A percentile compares a stretch with the other conserved stretches of the same genome.
Conservation (phyloP, 1,140 invertebrate genomes). For the Telenomus remus region DNA sequence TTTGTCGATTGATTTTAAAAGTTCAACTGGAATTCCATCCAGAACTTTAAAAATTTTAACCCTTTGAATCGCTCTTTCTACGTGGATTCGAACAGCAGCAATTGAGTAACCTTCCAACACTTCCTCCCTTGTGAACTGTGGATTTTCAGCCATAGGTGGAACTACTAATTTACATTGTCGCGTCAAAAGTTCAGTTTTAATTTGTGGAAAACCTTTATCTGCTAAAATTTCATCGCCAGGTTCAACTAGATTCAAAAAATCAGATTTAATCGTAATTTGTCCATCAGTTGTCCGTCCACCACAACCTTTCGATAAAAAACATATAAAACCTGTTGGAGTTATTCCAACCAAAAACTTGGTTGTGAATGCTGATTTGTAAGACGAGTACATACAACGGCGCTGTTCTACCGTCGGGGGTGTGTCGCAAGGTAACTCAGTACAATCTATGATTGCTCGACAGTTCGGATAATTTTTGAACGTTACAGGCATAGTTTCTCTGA, state of each 20-base stretch:
- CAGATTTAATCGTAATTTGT: conserved; percentile 6
- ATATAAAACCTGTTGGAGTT: conserved; percentile 11
- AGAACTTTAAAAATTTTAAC: conserved; percentile 6
- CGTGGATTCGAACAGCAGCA: conserved; percentile 14
- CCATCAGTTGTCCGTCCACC: conserved; percentile 6
- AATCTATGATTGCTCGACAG: neutral
- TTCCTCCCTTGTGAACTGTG: conserved; percentile 13
- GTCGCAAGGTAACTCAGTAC: conserved; percentile 10
- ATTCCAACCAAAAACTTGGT: conserved; percentile 11
- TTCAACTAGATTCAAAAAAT: conserved; percentile 14
- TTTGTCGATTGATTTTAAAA: neutral
- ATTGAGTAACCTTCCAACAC: conserved; percentile 17
- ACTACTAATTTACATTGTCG: conserved; percentile 1
- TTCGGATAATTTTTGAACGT: conserved; percentile 2
- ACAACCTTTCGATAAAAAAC: conserved; percentile 9
- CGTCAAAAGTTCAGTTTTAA: conserved; percentile 4
- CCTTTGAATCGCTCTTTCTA: conserved; percentile 1
- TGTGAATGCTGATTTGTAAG: conserved; percentile 12
- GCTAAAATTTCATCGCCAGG: conserved; percentile 6
- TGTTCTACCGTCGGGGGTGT: conserved; percentile 13
- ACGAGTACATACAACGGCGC: conserved; percentile 8
- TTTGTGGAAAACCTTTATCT: conserved; percentile 6
- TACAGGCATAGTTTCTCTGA: neutral
- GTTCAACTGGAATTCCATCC: neutral
- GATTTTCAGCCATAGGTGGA: conserved; percentile 12